A percentile compares a stretch with the other conserved stretches of the same genome.
Conservation (phyloP, 2,113 vertebrate species). For the Nerophis ophidion region DNA sequence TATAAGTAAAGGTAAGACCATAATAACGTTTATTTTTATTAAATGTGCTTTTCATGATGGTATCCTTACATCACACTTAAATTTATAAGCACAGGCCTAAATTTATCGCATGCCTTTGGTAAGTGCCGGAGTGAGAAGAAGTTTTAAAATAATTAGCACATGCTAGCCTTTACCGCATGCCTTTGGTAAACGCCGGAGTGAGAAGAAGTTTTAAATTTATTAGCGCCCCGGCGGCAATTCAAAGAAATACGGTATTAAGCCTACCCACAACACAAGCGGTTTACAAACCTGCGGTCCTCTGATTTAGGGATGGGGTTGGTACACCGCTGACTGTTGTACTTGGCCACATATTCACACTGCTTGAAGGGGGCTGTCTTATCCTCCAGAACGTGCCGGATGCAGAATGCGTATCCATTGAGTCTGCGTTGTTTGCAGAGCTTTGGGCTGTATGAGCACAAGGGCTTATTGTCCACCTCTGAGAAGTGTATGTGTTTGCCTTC, state of each 20-base stretch:
- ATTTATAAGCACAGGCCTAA: no score
- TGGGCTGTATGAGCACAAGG: constrained; percentile 99
- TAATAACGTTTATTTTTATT: no score
- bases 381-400: constrained; percentile 98
- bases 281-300: constrained; percentile 92
- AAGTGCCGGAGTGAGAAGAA: no score
- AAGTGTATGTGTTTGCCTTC: constrained; percentile 99
- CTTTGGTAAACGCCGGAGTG: no score
- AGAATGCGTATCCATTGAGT: constrained; percentile 99
- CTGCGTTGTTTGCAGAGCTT: constrained; percentile 99
- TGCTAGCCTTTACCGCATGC: no score
- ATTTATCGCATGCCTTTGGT: no score
- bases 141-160: no score
- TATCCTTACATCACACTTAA: no score
- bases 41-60: no score
- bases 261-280: neutral
- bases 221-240: no score
- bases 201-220: no score
- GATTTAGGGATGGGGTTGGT: constrained; percentile 99
- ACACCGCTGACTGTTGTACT: constrained; percentile 99
- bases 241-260: neutral
- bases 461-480: constrained; percentile 99
- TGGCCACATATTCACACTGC: constrained; percentile 99
- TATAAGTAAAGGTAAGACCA: no score
- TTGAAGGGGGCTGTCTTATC: constrained; percentile 99